These are phyloP conservation scores for Medauroidea extradentata DNA, from an alignment of 1,140 invertebrate genomes.

Conservation along the genomic window DNA sequence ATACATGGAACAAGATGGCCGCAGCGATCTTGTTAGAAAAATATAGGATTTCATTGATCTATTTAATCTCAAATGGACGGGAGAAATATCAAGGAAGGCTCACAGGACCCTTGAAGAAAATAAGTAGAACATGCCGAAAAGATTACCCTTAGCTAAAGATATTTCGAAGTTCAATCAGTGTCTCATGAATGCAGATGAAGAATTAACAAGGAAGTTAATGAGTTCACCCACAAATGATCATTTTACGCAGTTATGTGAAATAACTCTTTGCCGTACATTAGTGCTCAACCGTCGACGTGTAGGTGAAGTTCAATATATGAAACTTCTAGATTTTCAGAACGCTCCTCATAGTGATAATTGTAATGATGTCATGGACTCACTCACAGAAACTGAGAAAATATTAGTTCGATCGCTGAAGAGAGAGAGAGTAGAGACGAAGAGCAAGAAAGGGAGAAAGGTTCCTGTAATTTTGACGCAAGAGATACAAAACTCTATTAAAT, in stretches of 20 bases:
- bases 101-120: conserved; percentile 2
- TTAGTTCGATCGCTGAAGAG: no score
- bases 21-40: background rate
- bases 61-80: background rate
- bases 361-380: no score
- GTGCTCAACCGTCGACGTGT: background rate
- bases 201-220: background rate
- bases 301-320: background rate
- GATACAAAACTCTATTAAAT: background rate
- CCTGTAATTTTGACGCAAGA: background rate
- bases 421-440: background rate
- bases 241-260: background rate
- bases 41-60: background rate
- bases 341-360: background rate
- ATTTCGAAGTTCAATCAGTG: no score
- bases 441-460: conserved; percentile 9
- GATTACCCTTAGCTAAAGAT: conserved; percentile 1
- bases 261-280: background rate
- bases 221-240: background rate
- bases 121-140: background rate
- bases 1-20: background rate
- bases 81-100: background rate
- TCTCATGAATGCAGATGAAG: background rate
- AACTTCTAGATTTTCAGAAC: background rate
- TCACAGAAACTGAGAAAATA: background rate